Evolutionary conservation across 2,797 vertebrate species (phyloP), one percentile per base, ranked within the genome.

Genomic region (Scarus forsteni): DNA sequence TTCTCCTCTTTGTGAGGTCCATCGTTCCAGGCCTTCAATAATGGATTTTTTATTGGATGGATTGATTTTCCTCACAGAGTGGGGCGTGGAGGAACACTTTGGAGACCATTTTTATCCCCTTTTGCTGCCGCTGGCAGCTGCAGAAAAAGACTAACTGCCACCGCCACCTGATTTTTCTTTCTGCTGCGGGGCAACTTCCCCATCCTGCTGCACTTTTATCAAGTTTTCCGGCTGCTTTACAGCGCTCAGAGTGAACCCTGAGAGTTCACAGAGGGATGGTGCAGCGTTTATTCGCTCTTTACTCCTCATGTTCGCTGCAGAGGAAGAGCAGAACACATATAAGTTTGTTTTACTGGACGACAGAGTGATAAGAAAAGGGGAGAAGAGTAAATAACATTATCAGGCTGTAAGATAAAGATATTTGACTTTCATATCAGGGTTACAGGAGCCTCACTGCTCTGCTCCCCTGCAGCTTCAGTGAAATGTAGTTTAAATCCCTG

Each of bases 161-260:
- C 46, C 51, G 27, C 53, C 54, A 48, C 40, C 52, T 57, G 70
- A 45, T 71, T 70, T 48, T 59, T 66, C 60, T 50, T 46, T 19
- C 45, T 15, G 60, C 67, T 72, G 60, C 67, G 5, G 52, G 66
- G 39, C 13, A 35, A 3, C 1, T 54, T 66, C 53, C 42, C 38
- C 60, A 34, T 36, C 9, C 35, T 8, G 19, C 60, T 27, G 9
- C 52, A 39, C 62, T 62, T 81, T 63, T 57, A 72, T 81, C 43
- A 64, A 15, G 49, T 48, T 75, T 53, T 34, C 44, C 60, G 12
- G 70, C 50, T 11, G 7, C 11, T 11, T 70, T 50, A 43, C 8
- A 1, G 50, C 49, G 36, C 73, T 63, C 53, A 44, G 2, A 16
- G 43, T 27, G 53, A 7, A 27, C 54, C 62, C 19, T 3, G 14